phyloP scores from a whole-genome alignment of 2,797 vertebrate species.

The Gymnoscopelus microlampas region DNA sequence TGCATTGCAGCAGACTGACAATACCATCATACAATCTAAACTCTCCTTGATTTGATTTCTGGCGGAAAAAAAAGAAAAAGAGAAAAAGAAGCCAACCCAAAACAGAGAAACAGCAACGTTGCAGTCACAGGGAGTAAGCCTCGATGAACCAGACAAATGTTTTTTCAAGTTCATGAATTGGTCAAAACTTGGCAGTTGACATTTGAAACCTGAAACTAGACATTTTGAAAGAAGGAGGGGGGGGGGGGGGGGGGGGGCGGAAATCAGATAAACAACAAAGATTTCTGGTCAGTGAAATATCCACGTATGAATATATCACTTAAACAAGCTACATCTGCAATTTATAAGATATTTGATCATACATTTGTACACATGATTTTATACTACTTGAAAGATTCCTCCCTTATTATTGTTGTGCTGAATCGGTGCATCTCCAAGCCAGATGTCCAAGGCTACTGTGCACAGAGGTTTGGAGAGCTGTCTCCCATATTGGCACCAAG shows the following conservation, averaged over 20 bases:
- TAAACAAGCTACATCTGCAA: too few relatives aligned
- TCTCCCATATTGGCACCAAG: not conserved
- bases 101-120: constrained; percentile 17
- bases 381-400: too few relatives aligned
- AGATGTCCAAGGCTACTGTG: not conserved
- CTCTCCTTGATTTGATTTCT: constrained; percentile 71
- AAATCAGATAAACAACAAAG: not conserved
- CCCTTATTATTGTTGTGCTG: too few relatives aligned
- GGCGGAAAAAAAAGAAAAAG: constrained; percentile 51
- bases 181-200: constrained; percentile 24
- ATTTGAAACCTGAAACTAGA: constrained; percentile 18
- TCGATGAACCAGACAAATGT: constrained; percentile 60
- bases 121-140: constrained; percentile 56
- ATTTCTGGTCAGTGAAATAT: not conserved
- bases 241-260: too few relatives aligned
- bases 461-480: not conserved
- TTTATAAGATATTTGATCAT: not conserved
- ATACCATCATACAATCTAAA: constrained; percentile 64
- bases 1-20: constrained; percentile 70
- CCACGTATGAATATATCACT: not conserved
- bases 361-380: not conserved
- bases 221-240: not conserved
- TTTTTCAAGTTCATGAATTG: constrained; percentile 36
- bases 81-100: constrained; percentile 1
- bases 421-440: not conserved